Percentiles rank a stretch among this genome's conserved stretches.
Conservation (phyloP, 2,888 invertebrate species). For the Oeneis ivallda region DNA sequence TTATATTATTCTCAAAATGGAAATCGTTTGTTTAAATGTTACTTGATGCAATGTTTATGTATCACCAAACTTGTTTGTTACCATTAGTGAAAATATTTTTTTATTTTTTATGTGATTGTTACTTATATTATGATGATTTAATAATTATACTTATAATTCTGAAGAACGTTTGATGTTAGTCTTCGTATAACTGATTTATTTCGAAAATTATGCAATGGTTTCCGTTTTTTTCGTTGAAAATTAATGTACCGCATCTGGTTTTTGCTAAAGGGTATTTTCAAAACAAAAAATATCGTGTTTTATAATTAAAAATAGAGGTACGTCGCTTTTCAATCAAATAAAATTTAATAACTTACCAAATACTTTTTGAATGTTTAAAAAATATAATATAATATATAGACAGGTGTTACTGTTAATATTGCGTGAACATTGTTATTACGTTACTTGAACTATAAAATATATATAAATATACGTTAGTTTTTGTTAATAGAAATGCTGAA, state of each 20-base stretch:
- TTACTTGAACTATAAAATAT: no score
- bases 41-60: not conserved
- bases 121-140: not conserved
- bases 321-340: not conserved
- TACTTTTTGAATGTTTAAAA: not conserved
- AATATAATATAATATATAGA: no score
- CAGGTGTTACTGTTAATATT: no score
- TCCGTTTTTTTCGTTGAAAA: not conserved
- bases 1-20: not conserved
- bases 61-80: constrained; percentile 1
- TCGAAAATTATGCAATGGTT: not conserved
- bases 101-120: constrained; percentile 11
- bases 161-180: not conserved
- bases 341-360: not conserved
- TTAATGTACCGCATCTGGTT: not conserved
- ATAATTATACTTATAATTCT: not conserved
- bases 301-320: no score
- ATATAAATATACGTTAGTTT: no score
- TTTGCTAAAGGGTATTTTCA: no score
- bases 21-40: not conserved
- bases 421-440: no score
- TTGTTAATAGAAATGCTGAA: no score
- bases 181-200: not conserved
- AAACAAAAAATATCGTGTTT: not conserved
- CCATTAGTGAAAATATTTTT: constrained; percentile 5